Base-by-base conservation (phyloP, 2,888 invertebrate species). In the Plebejus melissa region DNA sequence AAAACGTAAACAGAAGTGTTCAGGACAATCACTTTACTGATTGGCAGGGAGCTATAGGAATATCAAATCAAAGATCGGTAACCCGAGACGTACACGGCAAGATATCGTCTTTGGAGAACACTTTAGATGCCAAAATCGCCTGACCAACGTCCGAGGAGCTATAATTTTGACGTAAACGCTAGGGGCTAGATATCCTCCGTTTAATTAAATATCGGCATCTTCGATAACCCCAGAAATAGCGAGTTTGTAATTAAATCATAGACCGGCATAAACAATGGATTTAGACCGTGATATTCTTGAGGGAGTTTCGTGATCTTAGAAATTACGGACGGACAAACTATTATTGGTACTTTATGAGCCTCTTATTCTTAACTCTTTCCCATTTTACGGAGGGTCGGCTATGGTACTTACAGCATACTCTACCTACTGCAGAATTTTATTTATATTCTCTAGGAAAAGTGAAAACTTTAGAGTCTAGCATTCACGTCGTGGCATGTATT, bases 1-100 rank as follows among this genome's bases (percentile, higher is more conserved):
- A 32, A 65, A 65, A 65, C 65, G 13, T 65, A 72, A 32, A 54
- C 32, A 72, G 50, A 22, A 32, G 32, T 76, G 32, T 76, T 76
- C 76, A 88, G 88, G 86, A 90, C 90, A 91, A 91, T 90, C 89
- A 90, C 90, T 91, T 90, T 28, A 91, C 90, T 91, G 91, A 92
- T 91, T 91, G 90, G 88, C 86, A 85, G 86, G 87, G 88, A 88
- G 84, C 86, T 82, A 81, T 87, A 86, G 85, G 82, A 86, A 84
- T 86, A 87, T 86, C 88, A 86, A 90, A 91, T 91, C 90, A 89
- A 88, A 89, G 85, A 86, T 82, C 83, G 84, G 82, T 82, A 83
- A 84, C 85, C 84, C 86, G 85, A 83, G 83, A 79, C 77, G 46
- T 13, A 16, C 5, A n/a, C 82, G 57, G 2, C 76, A 2, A 86